A percentile compares a stretch with the other conserved stretches of the same genome.
phyloP scores from a whole-genome alignment of 1,140 invertebrate genomes.

The Heliconius himera region DNA sequence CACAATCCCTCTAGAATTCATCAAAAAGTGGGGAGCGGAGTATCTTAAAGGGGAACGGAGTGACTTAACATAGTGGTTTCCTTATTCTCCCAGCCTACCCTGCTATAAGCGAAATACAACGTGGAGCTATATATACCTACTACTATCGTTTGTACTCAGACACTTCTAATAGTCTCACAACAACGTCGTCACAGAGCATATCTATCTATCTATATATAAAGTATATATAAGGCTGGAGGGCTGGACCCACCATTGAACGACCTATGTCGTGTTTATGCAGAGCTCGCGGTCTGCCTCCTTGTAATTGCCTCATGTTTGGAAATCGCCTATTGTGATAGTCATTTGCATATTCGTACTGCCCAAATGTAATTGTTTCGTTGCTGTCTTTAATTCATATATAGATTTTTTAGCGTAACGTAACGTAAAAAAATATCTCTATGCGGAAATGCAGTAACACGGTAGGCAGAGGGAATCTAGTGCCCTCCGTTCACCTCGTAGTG shows the following conservation, averaged over 20 bases:
- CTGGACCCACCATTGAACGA: not conserved
- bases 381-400: not conserved
- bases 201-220: not conserved
- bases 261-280: conserved; percentile 13
- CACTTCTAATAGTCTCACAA: not conserved
- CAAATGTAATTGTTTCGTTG: not conserved
- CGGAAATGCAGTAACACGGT: too few species aligned
- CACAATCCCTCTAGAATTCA: too few species aligned
- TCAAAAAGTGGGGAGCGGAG: too few species aligned
- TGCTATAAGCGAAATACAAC: too few species aligned
- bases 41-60: too few species aligned
- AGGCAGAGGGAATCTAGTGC: too few species aligned
- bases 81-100: too few species aligned
- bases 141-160: not conserved
- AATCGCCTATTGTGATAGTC: conserved; percentile 3
- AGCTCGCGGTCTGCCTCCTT: conserved; percentile 16
- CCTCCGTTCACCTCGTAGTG: too few species aligned
- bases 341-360: not conserved
- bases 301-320: conserved; percentile 16
- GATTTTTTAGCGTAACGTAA: too few species aligned
- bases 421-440: too few species aligned
- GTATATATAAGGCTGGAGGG: not conserved
- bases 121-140: too few species aligned
- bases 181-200: not conserved
- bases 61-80: too few species aligned